Evolutionary conservation across 2,113 vertebrate genomes (phyloP), one percentile per base, ranked within the genome.

Genomic region (Porphyrio hochstetteri): DNA sequence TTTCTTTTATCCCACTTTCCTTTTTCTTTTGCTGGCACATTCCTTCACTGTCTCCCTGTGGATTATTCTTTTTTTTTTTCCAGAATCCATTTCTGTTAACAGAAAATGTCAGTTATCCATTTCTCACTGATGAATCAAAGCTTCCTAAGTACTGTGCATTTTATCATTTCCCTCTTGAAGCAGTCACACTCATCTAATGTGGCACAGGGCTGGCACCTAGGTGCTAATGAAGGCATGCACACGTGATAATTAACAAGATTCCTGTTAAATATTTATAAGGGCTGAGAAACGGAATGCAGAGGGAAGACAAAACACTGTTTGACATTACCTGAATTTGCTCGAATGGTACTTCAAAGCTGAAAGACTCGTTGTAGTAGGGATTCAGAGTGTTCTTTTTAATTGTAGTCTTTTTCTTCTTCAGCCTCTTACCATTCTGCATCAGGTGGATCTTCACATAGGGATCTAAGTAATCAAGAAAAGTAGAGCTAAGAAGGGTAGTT

Each of bases 321-420:
- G 90, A 94, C 86, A 56, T 98, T 98, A 99, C 99, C 99, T 99
- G 99, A 98, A 99, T 99, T 98, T 99, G 99, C 98, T 99, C 99
- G 40, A 99, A 99, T 46, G 99, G 99, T 98, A 99, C 99, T 98
- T 99, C 99, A 96, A 99, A 99, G 98, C 99, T 99, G 98, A 99
- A 99, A 78, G 99, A 99, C 97, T 99, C 99, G 1, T 99, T 99
- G 98, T 99, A 99, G 97, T 99, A 99, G 90, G 99, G 99, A 98
- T 99, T 99, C 79, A 99, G 99, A 76, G 99, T 99, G 97, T 99
- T 99, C 98, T 99, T 99, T 97, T 99, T 99, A 98, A 99, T 99
- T 93, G 99, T 99, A 88, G 99, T 99, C 98, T 99, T 99, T 98
- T 99, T 99, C 98, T 99, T 99, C 98, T 99, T 99, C 98, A 99